phyloP scores from a whole-genome alignment of 2,113 vertebrate species.

The Gallinago media region DNA sequence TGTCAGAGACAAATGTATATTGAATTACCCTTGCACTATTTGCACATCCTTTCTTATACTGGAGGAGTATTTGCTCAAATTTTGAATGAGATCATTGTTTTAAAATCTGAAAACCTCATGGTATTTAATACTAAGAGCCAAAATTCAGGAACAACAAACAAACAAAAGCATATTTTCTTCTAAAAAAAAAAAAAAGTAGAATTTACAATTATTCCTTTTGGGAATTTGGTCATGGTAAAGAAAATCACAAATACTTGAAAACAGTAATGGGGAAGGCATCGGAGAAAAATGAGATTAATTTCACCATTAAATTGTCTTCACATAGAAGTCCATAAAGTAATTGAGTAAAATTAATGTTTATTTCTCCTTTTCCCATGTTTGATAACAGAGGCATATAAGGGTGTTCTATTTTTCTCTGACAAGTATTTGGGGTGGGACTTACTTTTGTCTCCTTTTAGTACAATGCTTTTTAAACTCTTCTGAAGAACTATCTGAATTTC shows the following conservation, averaged over 20 bases:
- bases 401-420: not conserved
- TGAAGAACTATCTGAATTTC: not conserved
- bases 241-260: not conserved
- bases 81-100: slow-evolving; percentile 1
- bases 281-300: not conserved
- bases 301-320: not conserved
- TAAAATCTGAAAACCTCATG: not conserved
- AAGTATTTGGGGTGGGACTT: not conserved
- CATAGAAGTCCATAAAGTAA: not conserved
- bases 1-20: not conserved
- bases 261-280: not conserved
- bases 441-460: not conserved
- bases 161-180: not conserved
- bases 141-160: slow-evolving; percentile 33
- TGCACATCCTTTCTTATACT: not conserved
- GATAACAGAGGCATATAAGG: not conserved
- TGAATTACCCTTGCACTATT: slow-evolving; percentile 34
- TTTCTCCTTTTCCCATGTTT: not conserved
- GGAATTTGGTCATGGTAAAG: not conserved
- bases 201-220: not conserved
- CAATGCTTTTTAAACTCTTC: not conserved
- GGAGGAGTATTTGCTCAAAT: not conserved
- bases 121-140: slow-evolving; percentile 3
- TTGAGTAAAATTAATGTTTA: not conserved
- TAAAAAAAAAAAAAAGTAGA: not conserved